Conservation (phyloP, 92 coral and sea anemone species). For the Phenganax stokvisi region DNA sequence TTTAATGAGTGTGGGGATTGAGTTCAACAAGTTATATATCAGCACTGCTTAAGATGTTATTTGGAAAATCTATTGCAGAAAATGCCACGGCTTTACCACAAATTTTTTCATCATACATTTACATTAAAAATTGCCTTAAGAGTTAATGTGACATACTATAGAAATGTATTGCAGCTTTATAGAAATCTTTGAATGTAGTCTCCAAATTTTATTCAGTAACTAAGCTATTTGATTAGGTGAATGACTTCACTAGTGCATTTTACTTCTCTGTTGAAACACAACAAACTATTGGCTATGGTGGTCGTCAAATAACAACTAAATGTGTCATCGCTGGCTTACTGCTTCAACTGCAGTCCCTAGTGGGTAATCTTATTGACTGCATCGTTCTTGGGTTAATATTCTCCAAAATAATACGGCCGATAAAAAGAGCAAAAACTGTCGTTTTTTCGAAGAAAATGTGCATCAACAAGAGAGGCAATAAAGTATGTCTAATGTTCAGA, state of each 20-base stretch:
- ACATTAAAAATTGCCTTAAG: no score
- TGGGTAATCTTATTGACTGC: conserved; percentile 78
- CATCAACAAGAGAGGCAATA: conserved; percentile 67
- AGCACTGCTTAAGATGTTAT: background rate
- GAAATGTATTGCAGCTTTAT: background rate
- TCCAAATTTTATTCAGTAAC: background rate
- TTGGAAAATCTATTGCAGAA: no score
- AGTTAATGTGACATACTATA: background rate
- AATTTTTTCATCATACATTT: background rate
- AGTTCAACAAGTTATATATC: background rate
- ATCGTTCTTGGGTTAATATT: conserved; percentile 83
- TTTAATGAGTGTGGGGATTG: background rate
- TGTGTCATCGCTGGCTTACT: conserved; percentile 75
- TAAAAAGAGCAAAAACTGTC: conserved; percentile 77
- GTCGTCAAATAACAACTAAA: conserved; percentile 61
- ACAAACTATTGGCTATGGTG: conserved; percentile 97
- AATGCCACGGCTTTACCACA: background rate
- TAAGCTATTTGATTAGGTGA: conserved; percentile 51
- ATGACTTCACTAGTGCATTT: conserved; percentile 82
- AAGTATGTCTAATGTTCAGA: conserved; percentile 85
- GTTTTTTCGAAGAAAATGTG: conserved; percentile 70
- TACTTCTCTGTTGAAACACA: conserved; percentile 92
- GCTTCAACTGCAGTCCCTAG: conserved; percentile 63
- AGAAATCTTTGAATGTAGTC: background rate
- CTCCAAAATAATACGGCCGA: conserved; percentile 92